Evolutionary conservation across 2,888 invertebrate genomes (phyloP), one percentile per base, ranked within the genome.

Genomic region (Sarcophaga caerulescens): DNA sequence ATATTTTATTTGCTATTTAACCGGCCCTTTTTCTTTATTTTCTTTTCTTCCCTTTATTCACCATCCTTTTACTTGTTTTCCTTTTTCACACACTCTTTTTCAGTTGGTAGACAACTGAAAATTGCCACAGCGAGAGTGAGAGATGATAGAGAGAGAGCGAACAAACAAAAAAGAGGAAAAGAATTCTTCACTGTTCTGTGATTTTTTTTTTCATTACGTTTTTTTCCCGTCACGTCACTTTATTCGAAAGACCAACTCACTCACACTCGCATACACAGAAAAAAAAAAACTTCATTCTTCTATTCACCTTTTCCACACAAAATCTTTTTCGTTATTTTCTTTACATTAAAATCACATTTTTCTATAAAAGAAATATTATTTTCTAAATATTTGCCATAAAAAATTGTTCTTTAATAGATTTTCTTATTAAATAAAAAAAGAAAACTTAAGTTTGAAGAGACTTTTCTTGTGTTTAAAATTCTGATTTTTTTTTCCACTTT

Each of bases 31-130:
- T 74, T 52, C 8, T n/a, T 21, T 69, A 14, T 65, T n/a, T 52
- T 60, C 35, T 52, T 66, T 66, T 68, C 57, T 45, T 71, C 17
- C 3, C 57, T 66, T 35, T 59, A 35, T 35, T 35, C 35, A 6
- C 6, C 6, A 35, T 35, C 35, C 35, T 35, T 35, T 2, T 35
- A 35, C 35, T 8, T 35, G 35, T 69, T 76, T 69, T 35, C 19
- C 8, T 69, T 44, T 70, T 77, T 52, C 5, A 52, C 14, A 14
- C 5, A 52, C 17, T 52, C 52, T 52, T 57, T 59, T 60, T 81
- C 70, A 75, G 86, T 88, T 85, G 86, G 81, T 87, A 89, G 85
- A 89, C 82, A 89, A 88, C 88, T 88, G 87, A 88, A 89, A 88
- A 87, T 84, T 75, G 75, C 83, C 84, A 87, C 84, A 84, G 80